A percentile compares a stretch with the other conserved stretches of the same genome.
These are phyloP conservation scores for Eupleurogrammus muticus DNA, from an alignment of 2,797 vertebrate species.

Conservation along the genomic window DNA sequence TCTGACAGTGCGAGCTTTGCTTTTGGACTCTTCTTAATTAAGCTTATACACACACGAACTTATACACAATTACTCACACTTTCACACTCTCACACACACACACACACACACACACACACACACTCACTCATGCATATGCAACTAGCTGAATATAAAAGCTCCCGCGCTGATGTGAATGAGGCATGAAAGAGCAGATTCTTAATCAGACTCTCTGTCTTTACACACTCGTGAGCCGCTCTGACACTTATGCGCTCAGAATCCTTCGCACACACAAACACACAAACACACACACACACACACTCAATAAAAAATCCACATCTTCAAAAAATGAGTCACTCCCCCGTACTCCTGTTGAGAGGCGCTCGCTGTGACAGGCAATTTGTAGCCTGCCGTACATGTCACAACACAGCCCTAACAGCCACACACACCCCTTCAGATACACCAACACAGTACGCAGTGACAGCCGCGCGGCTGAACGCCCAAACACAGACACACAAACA, in stretches of 20 bases:
- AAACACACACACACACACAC: constrained; percentile 18
- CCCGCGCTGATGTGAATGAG: constrained; percentile 10
- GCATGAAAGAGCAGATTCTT: constrained; percentile 35
- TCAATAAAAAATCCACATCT: constrained; percentile 57
- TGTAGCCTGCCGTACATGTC: constrained; percentile 73
- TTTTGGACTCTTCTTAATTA: constrained; percentile 35
- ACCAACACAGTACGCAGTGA: constrained; percentile 19
- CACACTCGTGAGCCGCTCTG: constrained; percentile 44
- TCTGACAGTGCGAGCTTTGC: not conserved
- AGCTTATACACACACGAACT: constrained; percentile 8
- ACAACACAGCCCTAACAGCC: constrained; percentile 67
- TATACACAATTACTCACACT: constrained; percentile 5
- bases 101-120: constrained; percentile 10
- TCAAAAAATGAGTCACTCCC: constrained; percentile 73
- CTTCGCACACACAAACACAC: not conserved
- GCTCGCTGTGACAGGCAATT: constrained; percentile 75
- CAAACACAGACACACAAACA: constrained; percentile 22
- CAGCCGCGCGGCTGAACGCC: constrained; percentile 30
- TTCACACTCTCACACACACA: constrained; percentile 5
- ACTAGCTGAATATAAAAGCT: constrained; percentile 27
- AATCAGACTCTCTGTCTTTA: constrained; percentile 44
- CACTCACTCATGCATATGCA: not conserved
- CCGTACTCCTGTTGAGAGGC: constrained; percentile 54
- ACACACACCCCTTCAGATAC: constrained; percentile 45
- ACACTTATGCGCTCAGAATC: constrained; percentile 19